Evolutionary conservation across 1,140 invertebrate genomes (phyloP).

Genomic region (Vollenhovia emeryi): DNA sequence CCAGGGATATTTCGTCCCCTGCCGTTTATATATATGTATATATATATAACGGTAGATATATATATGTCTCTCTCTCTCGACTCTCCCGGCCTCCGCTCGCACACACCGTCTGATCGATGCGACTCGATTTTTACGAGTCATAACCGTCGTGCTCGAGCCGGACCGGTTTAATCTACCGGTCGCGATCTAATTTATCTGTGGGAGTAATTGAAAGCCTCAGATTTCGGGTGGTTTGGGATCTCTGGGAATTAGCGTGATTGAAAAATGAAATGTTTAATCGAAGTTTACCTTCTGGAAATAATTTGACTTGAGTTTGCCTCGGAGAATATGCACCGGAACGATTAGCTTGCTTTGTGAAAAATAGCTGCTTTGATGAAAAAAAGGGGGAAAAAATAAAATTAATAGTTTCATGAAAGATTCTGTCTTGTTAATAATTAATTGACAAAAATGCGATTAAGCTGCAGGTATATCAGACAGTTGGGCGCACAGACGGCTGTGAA

Average conservation of each 20-base stretch:
- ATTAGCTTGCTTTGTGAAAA: neutral
- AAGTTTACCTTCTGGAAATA: neutral
- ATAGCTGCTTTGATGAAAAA: neutral
- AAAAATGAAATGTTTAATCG: neutral
- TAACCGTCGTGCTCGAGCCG: slow-evolving; percentile 47
- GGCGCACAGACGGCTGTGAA: neutral
- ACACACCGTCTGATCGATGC: slow-evolving; percentile 41
- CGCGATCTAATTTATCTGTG: slow-evolving; percentile 58
- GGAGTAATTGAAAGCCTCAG: slow-evolving; percentile 45
- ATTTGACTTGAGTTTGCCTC: neutral
- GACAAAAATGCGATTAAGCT: neutral
- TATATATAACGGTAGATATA: no score
- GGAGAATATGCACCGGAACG: neutral
- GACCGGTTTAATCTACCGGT: slow-evolving; percentile 52
- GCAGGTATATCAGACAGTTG: neutral
- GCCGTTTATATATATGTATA: slow-evolving; percentile 25
- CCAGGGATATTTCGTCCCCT: slow-evolving; percentile 38
- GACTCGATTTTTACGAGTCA: slow-evolving; percentile 61
- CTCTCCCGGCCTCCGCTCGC: neutral
- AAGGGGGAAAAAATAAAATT: neutral
- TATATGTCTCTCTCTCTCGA: slow-evolving; percentile 6
- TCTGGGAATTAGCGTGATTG: slow-evolving; percentile 12
- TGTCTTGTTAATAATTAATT: neutral
- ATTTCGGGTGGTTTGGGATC: neutral
- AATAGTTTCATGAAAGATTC: neutral